Evolutionary conservation across 2,888 invertebrate genomes (phyloP), one percentile per base, ranked within the genome.

Genomic region (Pseudoips prasinana): DNA sequence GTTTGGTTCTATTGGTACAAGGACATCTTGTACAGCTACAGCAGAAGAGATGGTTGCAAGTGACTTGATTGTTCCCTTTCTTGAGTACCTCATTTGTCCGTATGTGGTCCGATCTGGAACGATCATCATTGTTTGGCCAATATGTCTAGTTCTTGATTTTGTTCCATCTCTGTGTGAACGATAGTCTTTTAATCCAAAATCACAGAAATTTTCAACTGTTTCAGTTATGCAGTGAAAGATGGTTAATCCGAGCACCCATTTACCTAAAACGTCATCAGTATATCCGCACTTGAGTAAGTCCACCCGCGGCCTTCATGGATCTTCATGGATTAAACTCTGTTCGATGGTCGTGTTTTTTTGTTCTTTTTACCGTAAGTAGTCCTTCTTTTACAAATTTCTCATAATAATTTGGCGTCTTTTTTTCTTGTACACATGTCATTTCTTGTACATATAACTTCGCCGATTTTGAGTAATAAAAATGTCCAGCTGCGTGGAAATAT

Each of bases 401-500:
- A 6, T 5, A 18, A 3, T 18, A 3, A 18, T 18, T 6, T 6
- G 18, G 4, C 6, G 18, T 3, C 18, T 5, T 18, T 18, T 18
- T 18, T 3, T 6, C 4, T 5, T 3, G 18, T 18, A 18, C 3
- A 18, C 6, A 5, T 18, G 3, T 6, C 18, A 18, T 18, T 3
- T 18, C 18, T 18, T 18, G 18, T 7, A 38, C 18, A 22, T 38
- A 32, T 10, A 38, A 22, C 25, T 38, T 28, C 28, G 22, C 8
- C 77, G 32, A 55, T 74, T 44, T 44, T 14, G 48, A 43, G 27
- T 44, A 48, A 20, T 29, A 14, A 17, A 68, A 68, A 28, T 53
- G 80, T 68, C 6, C 76, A 37, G 46, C 50, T 14, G 72, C 65
- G 49, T 73, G 65, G 44, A 73, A 74, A 22, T 17, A 24, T 10